phyloP scores from a whole-genome alignment of 2,797 vertebrate species.

The Tokudaia muenninki region DNA sequence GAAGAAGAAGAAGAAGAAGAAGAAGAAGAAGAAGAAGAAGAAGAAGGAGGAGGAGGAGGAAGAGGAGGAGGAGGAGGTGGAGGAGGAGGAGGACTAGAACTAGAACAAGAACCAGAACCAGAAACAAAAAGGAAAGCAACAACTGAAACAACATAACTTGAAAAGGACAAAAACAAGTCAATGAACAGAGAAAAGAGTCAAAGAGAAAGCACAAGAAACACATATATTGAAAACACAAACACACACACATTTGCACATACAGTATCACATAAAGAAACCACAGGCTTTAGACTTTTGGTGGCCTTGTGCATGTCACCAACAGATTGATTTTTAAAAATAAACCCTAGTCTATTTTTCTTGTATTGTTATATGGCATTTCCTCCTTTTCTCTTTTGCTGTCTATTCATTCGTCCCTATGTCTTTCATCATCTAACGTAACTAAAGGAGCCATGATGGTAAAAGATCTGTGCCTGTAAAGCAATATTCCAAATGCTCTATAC shows the following conservation, averaged over 20 bases:
- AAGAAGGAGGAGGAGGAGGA: no score
- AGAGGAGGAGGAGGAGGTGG: no score
- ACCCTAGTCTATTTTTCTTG: neutral
- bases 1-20: no score
- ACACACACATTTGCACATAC: no score
- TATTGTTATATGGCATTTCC: neutral
- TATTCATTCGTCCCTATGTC: no score
- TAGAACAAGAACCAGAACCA: no score
- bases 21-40: no score
- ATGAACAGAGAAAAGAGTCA: neutral
- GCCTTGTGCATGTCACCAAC: neutral
- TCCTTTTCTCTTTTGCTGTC: neutral
- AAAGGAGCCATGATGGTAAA: neutral
- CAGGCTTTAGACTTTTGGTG: neutral
- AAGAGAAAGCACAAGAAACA: neutral
- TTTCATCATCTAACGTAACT: neutral
- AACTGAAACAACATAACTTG: neutral
- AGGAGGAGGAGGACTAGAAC: no score
- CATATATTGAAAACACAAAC: no score
- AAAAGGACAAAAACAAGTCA: neutral
- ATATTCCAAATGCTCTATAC: neutral
- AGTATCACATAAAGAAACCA: no score
- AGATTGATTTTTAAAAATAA: neutral
- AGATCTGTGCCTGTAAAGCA: neutral
- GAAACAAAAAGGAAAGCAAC: no score